phyloP scores from a whole-genome alignment of 2,888 invertebrate species.

The Saturnia pavonia region DNA sequence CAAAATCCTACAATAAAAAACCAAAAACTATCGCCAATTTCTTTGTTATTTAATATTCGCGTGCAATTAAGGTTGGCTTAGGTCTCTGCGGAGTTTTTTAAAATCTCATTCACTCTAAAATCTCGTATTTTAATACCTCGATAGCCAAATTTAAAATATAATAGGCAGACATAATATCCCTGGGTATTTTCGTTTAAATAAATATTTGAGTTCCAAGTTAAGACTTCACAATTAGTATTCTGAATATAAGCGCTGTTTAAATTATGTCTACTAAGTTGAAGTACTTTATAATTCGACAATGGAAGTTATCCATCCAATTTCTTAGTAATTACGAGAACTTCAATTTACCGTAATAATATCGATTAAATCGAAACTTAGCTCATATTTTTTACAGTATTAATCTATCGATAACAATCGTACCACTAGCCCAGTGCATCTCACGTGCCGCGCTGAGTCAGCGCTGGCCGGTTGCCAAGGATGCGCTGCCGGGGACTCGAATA shows the following conservation, averaged over 20 bases:
- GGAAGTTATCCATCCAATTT: background rate
- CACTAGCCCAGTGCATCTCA: slow-evolving; percentile 39
- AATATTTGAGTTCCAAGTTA: background rate
- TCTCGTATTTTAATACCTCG: background rate
- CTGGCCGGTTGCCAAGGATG: slow-evolving; percentile 44
- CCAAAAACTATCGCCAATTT: no score
- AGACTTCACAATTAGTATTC: slow-evolving; percentile 5
- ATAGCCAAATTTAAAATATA: background rate
- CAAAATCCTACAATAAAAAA: no score
- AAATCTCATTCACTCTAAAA: background rate
- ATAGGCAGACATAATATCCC: background rate
- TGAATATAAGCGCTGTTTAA: background rate
- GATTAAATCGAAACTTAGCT: background rate
- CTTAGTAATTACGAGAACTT: background rate
- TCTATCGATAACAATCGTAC: slow-evolving; percentile 32
- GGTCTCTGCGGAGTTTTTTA: no score
- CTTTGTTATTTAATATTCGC: no score
- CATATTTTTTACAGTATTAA: background rate
- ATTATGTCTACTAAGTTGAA: background rate
- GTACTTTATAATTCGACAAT: background rate
- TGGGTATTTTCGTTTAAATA: background rate
- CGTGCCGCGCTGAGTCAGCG: slow-evolving; percentile 40
- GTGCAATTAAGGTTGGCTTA: no score
- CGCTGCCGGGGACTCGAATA: slow-evolving; percentile 23
- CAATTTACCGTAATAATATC: no score